Base-by-base conservation (phyloP, 2,113 vertebrate genomes). In the Petroica traversi region DNA sequence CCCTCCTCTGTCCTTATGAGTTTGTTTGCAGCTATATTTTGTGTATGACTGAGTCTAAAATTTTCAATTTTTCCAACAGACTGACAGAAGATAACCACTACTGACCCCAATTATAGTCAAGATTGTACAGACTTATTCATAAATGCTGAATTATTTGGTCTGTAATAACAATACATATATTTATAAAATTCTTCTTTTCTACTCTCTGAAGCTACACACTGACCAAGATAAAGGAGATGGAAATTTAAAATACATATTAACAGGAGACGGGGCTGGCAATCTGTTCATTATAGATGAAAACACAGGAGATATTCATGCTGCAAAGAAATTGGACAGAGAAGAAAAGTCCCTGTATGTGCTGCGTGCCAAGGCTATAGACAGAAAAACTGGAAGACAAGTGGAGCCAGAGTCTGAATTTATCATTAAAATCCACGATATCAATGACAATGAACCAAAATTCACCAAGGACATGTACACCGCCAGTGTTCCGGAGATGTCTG, bases 391-490 rank as follows among this genome's bases (percentile, higher is more conserved):
- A 62, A 96, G 97, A 8, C 99, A 99, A 89, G 98, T 99, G 95
- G 99, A 99, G 84, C 98, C 98, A 5, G 99, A 99, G 97, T 99
- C 99, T 0, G 99, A 99, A 92, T 99, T 99, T 85, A 99, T 99
- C 89, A 99, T 99, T 96, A 99, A 99, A 97, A 99, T 99, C 69
- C 99, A 99, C 8, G 99, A 99, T 96, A 99, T 99, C 96, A 99
- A 99, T 86, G 99, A 99, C 97, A 99, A 99, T 40, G 99, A 98
- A 73, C 99, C 99, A 59, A 99, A 98, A 97, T 99, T 99, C 92
- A 97, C 97, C 19, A 99, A 99, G 98, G 98, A 99, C 12, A 94
- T 98, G 68, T 99, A 99, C 89, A 98, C 97, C 8, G 99, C 99
- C 88, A 99, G 97, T 43, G 98, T 99, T 85, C 99, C 99, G 14